Evolutionary conservation across 2,888 invertebrate species (phyloP).

Genomic region (Palloptera scutellata): DNA sequence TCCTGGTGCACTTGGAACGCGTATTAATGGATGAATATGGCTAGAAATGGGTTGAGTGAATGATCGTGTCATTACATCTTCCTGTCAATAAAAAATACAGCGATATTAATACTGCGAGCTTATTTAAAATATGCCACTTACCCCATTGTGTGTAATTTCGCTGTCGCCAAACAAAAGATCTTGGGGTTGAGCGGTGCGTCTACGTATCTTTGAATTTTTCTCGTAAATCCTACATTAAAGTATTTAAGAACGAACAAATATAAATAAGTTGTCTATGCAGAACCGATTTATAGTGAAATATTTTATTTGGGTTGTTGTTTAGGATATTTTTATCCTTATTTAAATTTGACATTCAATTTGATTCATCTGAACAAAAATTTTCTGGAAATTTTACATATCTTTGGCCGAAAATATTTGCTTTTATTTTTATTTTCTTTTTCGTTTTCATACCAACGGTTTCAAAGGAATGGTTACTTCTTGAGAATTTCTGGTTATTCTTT

Average conservation of each 20-base stretch:
- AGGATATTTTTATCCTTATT: not conserved
- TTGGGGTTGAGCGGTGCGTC: conserved; percentile 73
- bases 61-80: conserved; percentile 53
- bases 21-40: conserved; percentile 64
- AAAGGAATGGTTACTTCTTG: conserved; percentile 46
- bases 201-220: conserved; percentile 67
- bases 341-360: not conserved
- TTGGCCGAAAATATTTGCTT: conserved; percentile 10
- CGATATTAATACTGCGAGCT: too few relatives aligned
- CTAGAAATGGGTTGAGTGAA: conserved; percentile 49
- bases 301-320: not conserved
- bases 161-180: conserved; percentile 73
- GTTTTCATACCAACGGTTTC: conserved; percentile 40
- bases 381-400: not conserved
- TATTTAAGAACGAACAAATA: too few relatives aligned
- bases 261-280: not conserved
- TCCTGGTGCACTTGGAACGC: conserved; percentile 79
- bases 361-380: not conserved
- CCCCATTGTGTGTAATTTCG: conserved; percentile 48
- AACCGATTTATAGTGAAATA: not conserved
- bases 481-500: conserved; percentile 40
- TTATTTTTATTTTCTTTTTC: conserved; percentile 2
- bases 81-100: conserved; percentile 34
- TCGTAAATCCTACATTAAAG: conserved; percentile 36
- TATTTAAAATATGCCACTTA: conserved; percentile 35